Percentiles rank a stretch among this genome's conserved stretches.
Conservation (phyloP, 2,888 invertebrate genomes). For the Dryomyza anilis region DNA sequence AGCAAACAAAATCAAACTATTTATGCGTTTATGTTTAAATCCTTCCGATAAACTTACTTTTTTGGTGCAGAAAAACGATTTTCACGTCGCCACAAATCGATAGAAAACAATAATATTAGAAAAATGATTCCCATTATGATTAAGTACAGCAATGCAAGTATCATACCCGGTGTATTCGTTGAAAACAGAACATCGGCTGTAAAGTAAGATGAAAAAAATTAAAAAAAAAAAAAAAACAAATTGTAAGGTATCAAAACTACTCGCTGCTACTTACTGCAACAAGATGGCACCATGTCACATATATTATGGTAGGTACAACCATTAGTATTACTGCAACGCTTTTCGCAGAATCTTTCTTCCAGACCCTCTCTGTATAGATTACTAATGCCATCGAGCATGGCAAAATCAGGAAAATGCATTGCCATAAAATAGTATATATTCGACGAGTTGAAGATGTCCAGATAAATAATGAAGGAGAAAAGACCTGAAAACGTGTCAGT, state of each 20-base stretch:
- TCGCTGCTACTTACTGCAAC: conserved; percentile 42
- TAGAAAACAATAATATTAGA: conserved; percentile 39
- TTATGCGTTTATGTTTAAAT: too few species aligned
- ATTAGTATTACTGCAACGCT: conserved; percentile 33
- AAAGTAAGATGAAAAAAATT: neutral
- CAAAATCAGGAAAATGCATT: conserved; percentile 45
- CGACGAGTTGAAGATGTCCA: conserved; percentile 46
- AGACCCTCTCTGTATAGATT: conserved; percentile 42
- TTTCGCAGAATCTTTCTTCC: conserved; percentile 37
- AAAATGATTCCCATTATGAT: conserved; percentile 28
- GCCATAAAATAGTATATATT: conserved; percentile 41
- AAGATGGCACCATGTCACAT: conserved; percentile 41
- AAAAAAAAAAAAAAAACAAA: neutral
- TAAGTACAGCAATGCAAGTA: conserved; percentile 40
- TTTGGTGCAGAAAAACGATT: conserved; percentile 32
- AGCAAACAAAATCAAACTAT: too few species aligned
- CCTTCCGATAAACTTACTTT: too few species aligned
- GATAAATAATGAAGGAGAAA: conserved; percentile 46
- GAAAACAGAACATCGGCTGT: conserved; percentile 42
- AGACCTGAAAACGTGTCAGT: conserved; percentile 36
- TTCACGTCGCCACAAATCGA: conserved; percentile 45
- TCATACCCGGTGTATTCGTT: conserved; percentile 45
- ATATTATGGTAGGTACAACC: conserved; percentile 39
- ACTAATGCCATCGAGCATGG: conserved; percentile 48
- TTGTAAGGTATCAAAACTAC: too few species aligned